Evolutionary conservation across 2,113 vertebrate species (phyloP), one percentile per base, ranked within the genome.

Genomic region (Rhodinocichla rosea): DNA sequence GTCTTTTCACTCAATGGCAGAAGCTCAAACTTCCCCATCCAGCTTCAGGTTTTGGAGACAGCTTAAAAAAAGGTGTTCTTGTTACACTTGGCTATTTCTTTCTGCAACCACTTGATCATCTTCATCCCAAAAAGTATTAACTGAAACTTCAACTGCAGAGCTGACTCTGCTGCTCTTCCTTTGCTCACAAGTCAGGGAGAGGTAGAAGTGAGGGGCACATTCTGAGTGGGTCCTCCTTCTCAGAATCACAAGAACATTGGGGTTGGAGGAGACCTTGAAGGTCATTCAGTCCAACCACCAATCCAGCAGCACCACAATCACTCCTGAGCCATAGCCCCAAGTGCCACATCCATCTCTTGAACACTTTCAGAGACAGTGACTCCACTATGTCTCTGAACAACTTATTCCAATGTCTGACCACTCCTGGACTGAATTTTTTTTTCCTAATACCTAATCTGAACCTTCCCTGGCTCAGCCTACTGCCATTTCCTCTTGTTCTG

Each of bases 21-120:
- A 63, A 88, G 40, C 49, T 62, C 50, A 63, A 50, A 67, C 39
- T 63, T 78, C 47, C 60, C 62, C 27, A 77, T 24, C 14, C 59
- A 69, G 63, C 76, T 64, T 81, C n/a, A 81, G 30, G 20, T 74
- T 77, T 45, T 89, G n/a, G 40, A 95, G 37, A 86, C 24, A 83
- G 47, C 52, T 63, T 65, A 27, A 83, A 45, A 80, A 85, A 24
- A 77, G 44, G 20, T 55, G 30, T 33, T 76, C 15, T 26, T 60
- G 13, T 57, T 92, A 62, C 7, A 26, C 19, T 40, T 60, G 13
- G 26, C 26, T 69, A 13, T 53, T 92, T 76, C 49, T 37, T 82
- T 68, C 45, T 80, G 45, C 59, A 92, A 28, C 26, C 17, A 16
- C 59, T 62, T 49, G 19, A 90, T 21, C 12, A 26, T 45, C 39